A percentile compares a stretch with the other conserved stretches of the same genome.
Conservation (phyloP, 2,113 vertebrate species). For the Microcebus jonahi region DNA sequence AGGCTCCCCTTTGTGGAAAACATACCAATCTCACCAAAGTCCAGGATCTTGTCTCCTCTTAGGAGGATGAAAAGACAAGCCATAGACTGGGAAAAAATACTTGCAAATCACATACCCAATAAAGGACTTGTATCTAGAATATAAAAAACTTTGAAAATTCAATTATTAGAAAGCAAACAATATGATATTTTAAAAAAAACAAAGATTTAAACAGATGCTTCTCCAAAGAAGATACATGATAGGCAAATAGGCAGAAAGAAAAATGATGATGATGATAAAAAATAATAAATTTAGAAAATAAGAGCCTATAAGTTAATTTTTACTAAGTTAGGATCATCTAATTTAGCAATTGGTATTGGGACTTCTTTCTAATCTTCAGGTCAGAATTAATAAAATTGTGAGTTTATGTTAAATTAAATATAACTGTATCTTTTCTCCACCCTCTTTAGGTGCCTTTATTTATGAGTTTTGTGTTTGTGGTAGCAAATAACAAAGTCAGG, state of each 20-base stretch:
- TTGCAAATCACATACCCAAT: neutral
- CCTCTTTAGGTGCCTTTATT: constrained; percentile 13
- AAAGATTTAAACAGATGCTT: neutral
- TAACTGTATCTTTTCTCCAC: neutral
- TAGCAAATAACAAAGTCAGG: constrained; percentile 43
- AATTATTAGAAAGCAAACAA: neutral
- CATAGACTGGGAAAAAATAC: neutral
- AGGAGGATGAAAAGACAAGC: neutral
- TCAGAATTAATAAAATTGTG: neutral
- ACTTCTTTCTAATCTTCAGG: neutral
- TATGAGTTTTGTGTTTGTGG: constrained; percentile 39
- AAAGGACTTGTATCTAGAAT: neutral
- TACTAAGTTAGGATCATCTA: neutral
- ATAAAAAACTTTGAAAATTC: neutral
- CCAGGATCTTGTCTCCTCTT: neutral
- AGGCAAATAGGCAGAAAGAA: neutral
- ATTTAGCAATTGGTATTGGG: neutral
- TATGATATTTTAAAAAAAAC: neutral
- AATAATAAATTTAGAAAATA: neutral
- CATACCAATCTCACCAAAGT: neutral
- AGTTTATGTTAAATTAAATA: neutral
- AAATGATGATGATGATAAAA: neutral
- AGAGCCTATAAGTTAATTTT: neutral
- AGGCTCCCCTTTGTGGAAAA: neutral
- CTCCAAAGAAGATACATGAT: neutral